A percentile compares a stretch with the other conserved stretches of the same genome.
Conservation (phyloP, 2,797 vertebrate genomes). For the Phoxinus dragarum region DNA sequence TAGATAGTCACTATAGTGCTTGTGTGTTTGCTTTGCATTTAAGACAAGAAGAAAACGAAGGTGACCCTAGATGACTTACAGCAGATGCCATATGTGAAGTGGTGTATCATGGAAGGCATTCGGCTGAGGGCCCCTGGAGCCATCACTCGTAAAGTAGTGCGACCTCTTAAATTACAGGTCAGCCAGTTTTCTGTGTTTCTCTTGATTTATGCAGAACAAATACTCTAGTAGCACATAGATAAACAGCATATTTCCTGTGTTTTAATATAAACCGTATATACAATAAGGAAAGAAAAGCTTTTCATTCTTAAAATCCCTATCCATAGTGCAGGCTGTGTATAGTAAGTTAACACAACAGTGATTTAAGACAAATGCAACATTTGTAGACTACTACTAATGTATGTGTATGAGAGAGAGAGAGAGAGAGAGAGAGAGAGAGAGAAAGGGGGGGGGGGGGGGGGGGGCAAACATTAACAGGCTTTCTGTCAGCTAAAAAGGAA, state of each 20-base stretch:
- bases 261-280: background rate
- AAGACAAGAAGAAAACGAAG: constrained; percentile 74
- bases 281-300: background rate
- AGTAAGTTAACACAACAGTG: too few species aligned
- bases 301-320: background rate
- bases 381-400: too few species aligned
- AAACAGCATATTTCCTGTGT: background rate
- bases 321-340: background rate
- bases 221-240: background rate
- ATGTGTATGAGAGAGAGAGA: too few species aligned
- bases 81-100: constrained; percentile 77
- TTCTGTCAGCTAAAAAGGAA: background rate
- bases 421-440: too few species aligned
- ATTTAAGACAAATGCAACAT: too few species aligned
- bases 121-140: constrained; percentile 79
- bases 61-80: constrained; percentile 75
- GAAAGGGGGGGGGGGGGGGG: too few species aligned
- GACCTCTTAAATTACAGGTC: constrained; percentile 80
- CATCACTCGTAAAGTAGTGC: constrained; percentile 80
- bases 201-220: background rate
- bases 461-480: background rate
- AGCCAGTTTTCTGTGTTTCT: background rate
- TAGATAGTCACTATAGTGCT: background rate
- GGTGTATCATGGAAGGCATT: constrained; percentile 82
- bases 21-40: constrained; percentile 27